Evolutionary conservation across 1,140 invertebrate species (phyloP).

Genomic region (Homalodisca vitripennis): DNA sequence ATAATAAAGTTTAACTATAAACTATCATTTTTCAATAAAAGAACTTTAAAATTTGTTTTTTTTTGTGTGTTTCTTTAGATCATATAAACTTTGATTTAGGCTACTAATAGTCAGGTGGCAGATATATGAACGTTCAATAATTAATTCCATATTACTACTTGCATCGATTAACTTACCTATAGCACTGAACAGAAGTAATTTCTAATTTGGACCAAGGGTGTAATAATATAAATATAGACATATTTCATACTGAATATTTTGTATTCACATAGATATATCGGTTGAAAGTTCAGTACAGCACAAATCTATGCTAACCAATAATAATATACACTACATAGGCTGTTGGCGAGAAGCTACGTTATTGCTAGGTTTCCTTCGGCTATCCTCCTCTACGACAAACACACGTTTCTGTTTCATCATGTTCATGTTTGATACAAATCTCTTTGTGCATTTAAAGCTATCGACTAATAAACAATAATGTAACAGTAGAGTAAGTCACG

Average conservation of each 20-base stretch:
- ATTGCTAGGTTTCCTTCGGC: conserved; percentile 26
- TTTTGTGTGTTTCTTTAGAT: no score
- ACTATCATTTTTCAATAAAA: no score
- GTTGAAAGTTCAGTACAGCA: conserved; percentile 8
- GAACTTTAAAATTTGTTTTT: no score
- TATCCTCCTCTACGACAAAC: conserved; percentile 22
- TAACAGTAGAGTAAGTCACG: background rate
- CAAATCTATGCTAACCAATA: conserved; percentile 8
- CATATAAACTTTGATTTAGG: no score
- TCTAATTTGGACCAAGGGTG: no score
- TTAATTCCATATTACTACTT: no score
- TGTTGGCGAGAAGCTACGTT: conserved; percentile 29
- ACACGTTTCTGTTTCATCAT: background rate
- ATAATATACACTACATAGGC: conserved; percentile 31
- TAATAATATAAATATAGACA: no score
- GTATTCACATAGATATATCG: conserved; percentile 32
- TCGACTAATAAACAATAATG: conserved; percentile 17
- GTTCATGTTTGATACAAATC: conserved; percentile 26
- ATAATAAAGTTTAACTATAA: no score
- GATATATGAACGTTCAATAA: no score
- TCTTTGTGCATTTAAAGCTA: conserved; percentile 31
- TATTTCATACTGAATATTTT: conserved; percentile 17
- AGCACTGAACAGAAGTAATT: no score
- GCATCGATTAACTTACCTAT: no score
- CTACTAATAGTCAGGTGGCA: no score